Percentiles rank a stretch among this genome's conserved stretches.
These are phyloP conservation scores for Tenebrio molitor DNA, from an alignment of 1,140 invertebrate species.

Conservation along the genomic window DNA sequence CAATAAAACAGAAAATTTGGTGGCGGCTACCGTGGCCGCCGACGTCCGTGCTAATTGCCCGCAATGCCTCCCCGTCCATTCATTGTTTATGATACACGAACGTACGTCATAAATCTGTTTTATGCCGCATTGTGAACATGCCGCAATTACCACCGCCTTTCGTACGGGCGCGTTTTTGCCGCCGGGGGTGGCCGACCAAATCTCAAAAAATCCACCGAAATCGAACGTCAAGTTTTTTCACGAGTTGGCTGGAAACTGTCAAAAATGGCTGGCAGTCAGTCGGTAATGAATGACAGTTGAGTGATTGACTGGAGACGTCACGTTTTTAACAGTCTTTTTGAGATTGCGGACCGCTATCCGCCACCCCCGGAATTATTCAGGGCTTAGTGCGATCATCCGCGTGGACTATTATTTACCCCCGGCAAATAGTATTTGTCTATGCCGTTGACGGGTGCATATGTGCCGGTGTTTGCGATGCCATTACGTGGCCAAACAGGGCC, in stretches of 20 bases:
- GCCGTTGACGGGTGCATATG: slow-evolving; percentile 52
- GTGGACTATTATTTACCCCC: slow-evolving; percentile 23
- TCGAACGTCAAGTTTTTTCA: too few species aligned
- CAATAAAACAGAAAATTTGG: slow-evolving; percentile 31
- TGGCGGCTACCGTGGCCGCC: slow-evolving; percentile 15
- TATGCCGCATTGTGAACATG: slow-evolving; percentile 29
- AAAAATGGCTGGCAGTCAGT: too few species aligned
- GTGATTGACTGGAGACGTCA: too few species aligned
- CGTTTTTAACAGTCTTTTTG: too few species aligned
- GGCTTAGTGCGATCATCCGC: slow-evolving; percentile 15
- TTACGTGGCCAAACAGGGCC: slow-evolving; percentile 59
- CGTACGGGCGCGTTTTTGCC: not conserved
- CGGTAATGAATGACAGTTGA: too few species aligned
- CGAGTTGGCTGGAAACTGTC: too few species aligned
- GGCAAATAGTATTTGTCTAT: slow-evolving; percentile 36
- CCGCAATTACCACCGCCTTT: slow-evolving; percentile 6
- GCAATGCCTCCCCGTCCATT: slow-evolving; percentile 18
- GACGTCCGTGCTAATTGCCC: slow-evolving; percentile 15
- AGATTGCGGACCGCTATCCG: too few species aligned
- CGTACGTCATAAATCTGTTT: slow-evolving; percentile 25
- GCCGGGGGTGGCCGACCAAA: too few species aligned
- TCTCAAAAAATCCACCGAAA: too few species aligned
- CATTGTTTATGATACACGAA: slow-evolving; percentile 20
- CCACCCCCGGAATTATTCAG: slow-evolving; percentile 20
- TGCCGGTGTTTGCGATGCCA: slow-evolving; percentile 58